phyloP scores from a whole-genome alignment of 2,888 invertebrate genomes.

The Erebia ligea region DNA sequence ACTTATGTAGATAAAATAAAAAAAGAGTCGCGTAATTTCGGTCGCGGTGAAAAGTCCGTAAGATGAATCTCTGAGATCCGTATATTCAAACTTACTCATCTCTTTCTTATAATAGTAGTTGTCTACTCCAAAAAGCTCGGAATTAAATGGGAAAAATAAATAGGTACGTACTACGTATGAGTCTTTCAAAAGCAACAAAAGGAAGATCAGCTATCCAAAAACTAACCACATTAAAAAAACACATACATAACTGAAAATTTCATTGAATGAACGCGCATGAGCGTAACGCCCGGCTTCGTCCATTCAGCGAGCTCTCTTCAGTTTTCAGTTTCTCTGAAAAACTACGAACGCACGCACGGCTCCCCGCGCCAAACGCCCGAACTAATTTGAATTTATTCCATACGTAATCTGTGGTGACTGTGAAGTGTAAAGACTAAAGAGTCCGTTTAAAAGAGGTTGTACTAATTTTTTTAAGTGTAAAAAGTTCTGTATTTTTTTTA shows the following conservation, averaged over 20 bases:
- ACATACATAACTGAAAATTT: constrained; percentile 27
- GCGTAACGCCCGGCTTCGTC: constrained; percentile 53
- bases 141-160: not conserved
- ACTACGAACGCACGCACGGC: constrained; percentile 66
- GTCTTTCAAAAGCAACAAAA: not conserved
- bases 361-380: constrained; percentile 51
- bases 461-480: constrained; percentile 23
- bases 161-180: too few relatives aligned
- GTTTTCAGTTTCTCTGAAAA: constrained; percentile 61
- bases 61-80: not conserved
- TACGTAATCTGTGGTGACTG: constrained; percentile 32
- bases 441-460: constrained; percentile 2
- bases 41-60: too few relatives aligned
- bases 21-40: too few relatives aligned
- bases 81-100: not conserved
- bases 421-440: constrained; percentile 27
- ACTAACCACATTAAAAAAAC: not conserved
- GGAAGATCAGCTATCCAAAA: not conserved
- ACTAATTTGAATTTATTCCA: constrained; percentile 49
- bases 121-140: not conserved
- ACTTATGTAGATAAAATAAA: too few relatives aligned
- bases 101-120: not conserved
- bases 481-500: constrained; percentile 27
- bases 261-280: constrained; percentile 58
- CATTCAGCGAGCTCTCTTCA: constrained; percentile 72